These are phyloP conservation scores for Anoplius nigerrimus DNA, from an alignment of 2,888 invertebrate genomes.

Conservation along the genomic window DNA sequence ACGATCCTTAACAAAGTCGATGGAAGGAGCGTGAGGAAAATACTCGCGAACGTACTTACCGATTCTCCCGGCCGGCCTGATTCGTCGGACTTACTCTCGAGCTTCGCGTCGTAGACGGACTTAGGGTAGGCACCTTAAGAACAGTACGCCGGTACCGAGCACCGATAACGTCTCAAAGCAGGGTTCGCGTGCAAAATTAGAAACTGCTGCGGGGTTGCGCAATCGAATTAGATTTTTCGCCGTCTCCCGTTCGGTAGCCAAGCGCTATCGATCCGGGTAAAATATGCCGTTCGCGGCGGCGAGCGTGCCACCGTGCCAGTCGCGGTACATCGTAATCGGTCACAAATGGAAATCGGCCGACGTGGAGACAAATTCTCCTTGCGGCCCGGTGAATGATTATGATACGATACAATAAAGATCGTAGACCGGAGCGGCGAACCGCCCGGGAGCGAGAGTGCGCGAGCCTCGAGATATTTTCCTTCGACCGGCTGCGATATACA, in stretches of 20 bases:
- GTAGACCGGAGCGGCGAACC: not conserved
- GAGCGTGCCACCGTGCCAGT: not conserved
- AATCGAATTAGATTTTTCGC: not conserved
- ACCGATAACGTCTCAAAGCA: too few species aligned
- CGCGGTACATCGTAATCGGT: slow-evolving; percentile 37
- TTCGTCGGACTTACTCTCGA: too few species aligned
- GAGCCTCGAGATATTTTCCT: too few species aligned
- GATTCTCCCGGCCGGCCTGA: too few species aligned
- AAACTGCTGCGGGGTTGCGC: not conserved
- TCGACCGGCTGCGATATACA: too few species aligned
- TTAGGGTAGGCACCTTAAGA: too few species aligned
- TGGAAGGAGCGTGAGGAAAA: too few species aligned
- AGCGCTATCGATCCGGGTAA: slow-evolving; percentile 3
- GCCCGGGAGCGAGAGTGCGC: too few species aligned
- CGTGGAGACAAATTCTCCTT: slow-evolving; percentile 56
- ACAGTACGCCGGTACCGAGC: not conserved
- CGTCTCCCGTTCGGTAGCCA: not conserved
- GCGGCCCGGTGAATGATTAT: slow-evolving; percentile 52
- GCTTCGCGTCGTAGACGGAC: not conserved
- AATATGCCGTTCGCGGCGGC: slow-evolving; percentile 9
- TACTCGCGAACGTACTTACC: too few species aligned
- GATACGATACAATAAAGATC: slow-evolving; percentile 39
- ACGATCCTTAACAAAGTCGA: too few species aligned
- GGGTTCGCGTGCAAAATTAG: not conserved
- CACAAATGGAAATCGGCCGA: slow-evolving; percentile 51